Conservation (phyloP, 2,113 vertebrate genomes). For the Menura novaehollandiae region DNA sequence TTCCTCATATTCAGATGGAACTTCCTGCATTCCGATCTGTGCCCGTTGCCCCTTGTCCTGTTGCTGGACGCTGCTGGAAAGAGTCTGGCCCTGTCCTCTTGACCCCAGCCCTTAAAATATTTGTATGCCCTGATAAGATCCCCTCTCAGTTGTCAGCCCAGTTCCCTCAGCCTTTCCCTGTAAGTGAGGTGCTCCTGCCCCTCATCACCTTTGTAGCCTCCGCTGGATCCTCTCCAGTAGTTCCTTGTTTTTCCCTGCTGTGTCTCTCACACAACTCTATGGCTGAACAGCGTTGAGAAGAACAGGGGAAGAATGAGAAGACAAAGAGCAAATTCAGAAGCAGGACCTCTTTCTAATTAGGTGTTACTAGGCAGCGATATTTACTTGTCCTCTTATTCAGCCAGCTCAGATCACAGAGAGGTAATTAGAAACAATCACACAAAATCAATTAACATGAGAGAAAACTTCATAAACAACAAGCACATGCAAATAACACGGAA, state of each 20-base stretch:
- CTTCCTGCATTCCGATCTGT: neutral
- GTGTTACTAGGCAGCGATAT: neutral
- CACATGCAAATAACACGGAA: neutral
- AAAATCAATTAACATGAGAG: neutral
- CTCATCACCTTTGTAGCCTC: neutral
- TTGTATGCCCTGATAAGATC: neutral
- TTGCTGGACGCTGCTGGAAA: neutral
- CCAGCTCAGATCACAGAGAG: neutral
- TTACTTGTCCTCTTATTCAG: neutral
- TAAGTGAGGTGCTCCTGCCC: neutral
- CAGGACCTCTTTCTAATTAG: neutral
- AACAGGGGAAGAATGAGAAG: neutral
- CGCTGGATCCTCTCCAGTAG: neutral
- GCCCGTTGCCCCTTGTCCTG: neutral
- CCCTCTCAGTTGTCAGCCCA: neutral
- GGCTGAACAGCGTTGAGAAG: neutral
- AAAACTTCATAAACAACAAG: neutral
- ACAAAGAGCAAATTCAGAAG: neutral
- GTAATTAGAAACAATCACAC: neutral
- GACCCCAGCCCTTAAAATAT: neutral
- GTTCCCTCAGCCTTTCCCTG: neutral
- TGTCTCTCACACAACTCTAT: fast-evolving
- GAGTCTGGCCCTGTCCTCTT: neutral
- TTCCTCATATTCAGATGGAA: neutral
- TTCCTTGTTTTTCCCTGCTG: neutral